A percentile compares a stretch with the other conserved stretches of the same genome.
phyloP scores from a whole-genome alignment of 2,888 invertebrate genomes.

The Drosophila kambysellisi region DNA sequence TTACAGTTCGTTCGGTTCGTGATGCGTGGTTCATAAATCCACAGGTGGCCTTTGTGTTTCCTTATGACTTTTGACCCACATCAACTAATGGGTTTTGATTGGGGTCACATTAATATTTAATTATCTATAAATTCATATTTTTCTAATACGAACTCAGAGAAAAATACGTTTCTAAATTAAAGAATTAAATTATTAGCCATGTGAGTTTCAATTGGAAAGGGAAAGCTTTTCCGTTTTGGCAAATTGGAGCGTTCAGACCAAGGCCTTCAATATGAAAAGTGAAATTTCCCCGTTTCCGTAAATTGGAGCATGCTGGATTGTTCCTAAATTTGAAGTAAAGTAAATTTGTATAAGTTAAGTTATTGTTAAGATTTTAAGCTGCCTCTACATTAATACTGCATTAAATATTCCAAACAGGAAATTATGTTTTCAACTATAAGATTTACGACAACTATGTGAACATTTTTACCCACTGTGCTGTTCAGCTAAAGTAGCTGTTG shows the following conservation, averaged over 20 bases:
- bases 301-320: not conserved
- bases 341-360: not conserved
- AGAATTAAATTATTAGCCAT: not conserved
- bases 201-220: not conserved
- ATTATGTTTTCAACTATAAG: not conserved
- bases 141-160: not conserved
- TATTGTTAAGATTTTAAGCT: not conserved
- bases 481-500: constrained; percentile 5
- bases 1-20: constrained; percentile 4
- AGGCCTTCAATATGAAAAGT: not conserved
- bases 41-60: constrained; percentile 9
- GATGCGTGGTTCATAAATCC: constrained; percentile 5
- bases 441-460: not conserved
- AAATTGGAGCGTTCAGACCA: not conserved
- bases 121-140: not conserved
- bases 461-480: not conserved
- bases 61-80: not conserved
- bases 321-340: not conserved
- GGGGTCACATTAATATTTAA: not conserved
- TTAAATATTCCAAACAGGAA: not conserved
- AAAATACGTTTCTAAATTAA: not conserved
- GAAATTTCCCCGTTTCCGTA: not conserved
- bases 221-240: not conserved
- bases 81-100: not conserved
- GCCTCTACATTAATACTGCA: not conserved